A percentile compares a stretch with the other conserved stretches of the same genome.
Conservation (phyloP, 1,140 invertebrate genomes). For the Aphaenogaster ashmeadi region DNA sequence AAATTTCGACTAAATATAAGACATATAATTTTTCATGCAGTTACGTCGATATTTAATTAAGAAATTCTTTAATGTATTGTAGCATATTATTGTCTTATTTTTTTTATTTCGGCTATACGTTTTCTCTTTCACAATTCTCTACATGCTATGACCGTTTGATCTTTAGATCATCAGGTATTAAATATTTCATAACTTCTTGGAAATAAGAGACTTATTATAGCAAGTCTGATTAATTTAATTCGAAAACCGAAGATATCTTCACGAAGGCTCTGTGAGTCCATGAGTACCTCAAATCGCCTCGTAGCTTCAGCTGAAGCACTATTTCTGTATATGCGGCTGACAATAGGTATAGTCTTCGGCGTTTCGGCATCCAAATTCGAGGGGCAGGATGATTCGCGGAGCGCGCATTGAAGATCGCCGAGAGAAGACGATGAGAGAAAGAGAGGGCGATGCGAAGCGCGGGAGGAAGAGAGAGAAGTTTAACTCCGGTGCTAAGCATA, state of each 20-base stretch:
- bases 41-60: background rate
- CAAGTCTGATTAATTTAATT: conserved; percentile 28
- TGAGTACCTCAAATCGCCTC: conserved; percentile 28
- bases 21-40: background rate
- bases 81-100: background rate
- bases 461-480: conserved; percentile 72
- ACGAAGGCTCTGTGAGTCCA: background rate
- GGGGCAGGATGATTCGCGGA: conserved; percentile 74
- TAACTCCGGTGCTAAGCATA: conserved; percentile 87
- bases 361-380: conserved; percentile 75
- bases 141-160: background rate
- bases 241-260: conserved; percentile 8
- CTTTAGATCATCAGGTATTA: too few species aligned
- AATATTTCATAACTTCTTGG: background rate
- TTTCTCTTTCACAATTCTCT: background rate
- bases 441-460: background rate
- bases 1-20: background rate
- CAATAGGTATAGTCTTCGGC: conserved; percentile 75
- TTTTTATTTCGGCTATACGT: background rate
- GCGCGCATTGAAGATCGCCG: conserved; percentile 70
- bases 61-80: background rate
- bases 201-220: background rate
- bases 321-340: conserved; percentile 69
- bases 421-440: conserved; percentile 21
- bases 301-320: conserved; percentile 49